Percentiles rank a stretch among this genome's conserved stretches.
Evolutionary conservation across 2,113 vertebrate species (phyloP).

Genomic region (Rattus rattus): DNA sequence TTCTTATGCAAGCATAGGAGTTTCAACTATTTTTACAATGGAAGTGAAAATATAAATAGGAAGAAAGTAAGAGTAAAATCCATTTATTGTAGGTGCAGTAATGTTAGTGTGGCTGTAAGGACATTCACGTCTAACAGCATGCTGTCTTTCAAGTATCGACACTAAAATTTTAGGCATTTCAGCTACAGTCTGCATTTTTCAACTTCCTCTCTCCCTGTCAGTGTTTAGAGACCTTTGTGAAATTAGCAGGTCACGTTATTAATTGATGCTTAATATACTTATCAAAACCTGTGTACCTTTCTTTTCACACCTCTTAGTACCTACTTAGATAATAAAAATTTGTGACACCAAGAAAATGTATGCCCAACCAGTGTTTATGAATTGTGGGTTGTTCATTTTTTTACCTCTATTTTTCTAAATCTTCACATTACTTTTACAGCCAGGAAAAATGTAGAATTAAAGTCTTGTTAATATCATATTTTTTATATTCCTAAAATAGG

Average conservation of each 20-base stretch:
- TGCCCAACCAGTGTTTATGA: constrained; percentile 33
- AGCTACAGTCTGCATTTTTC: constrained; percentile 10
- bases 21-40: not conserved
- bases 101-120: not conserved
- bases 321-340: constrained; percentile 12
- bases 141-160: constrained; percentile 37
- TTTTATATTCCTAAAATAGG: not conserved
- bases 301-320: not conserved
- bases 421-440: constrained; percentile 47
- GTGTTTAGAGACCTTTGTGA: constrained; percentile 35
- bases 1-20: not conserved
- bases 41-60: constrained; percentile 10
- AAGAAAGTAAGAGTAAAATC: constrained; percentile 45
- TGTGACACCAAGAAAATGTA: constrained; percentile 23
- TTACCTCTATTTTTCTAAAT: constrained; percentile 39
- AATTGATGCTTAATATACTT: constrained; percentile 47
- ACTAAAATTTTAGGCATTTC: constrained; percentile 37
- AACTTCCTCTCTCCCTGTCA: not conserved
- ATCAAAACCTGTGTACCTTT: not conserved
- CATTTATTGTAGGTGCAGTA: not conserved
- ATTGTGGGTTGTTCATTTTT: not conserved
- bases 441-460: constrained; percentile 11
- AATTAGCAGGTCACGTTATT: constrained; percentile 49
- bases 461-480: constrained; percentile 39
- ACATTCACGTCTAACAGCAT: not conserved